Conservation (phyloP, 2,797 vertebrate genomes). For the Calcarius lapponicus region DNA sequence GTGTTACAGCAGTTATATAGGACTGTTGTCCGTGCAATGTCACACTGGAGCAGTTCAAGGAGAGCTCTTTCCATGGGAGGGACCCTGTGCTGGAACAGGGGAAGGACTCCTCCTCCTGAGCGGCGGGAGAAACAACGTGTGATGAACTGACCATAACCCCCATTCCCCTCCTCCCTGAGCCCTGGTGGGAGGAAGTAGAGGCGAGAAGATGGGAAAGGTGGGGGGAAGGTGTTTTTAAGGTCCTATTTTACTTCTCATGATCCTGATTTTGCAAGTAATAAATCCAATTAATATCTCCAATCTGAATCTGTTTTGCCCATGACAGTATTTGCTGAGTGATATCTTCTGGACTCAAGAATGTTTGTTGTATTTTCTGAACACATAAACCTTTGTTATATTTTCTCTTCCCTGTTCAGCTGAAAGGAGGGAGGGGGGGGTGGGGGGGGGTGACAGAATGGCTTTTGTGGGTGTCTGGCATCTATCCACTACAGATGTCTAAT, state of each 20-base stretch:
- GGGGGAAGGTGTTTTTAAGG: neutral
- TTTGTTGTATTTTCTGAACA: neutral
- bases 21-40: rapidly evolving
- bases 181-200: rapidly evolving
- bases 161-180: neutral
- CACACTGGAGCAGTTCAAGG: neutral
- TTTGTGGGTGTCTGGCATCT: neutral
- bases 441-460: neutral
- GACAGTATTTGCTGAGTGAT: neutral
- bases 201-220: neutral
- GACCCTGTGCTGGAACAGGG: neutral
- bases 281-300: neutral
- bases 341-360: neutral
- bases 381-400: neutral
- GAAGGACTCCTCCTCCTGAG: neutral
- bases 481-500: neutral
- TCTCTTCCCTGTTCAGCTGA: neutral
- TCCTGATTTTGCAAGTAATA: neutral
- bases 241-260: neutral
- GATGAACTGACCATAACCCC: neutral
- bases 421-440: rapidly evolving
- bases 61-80: neutral
- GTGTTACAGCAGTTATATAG: neutral
- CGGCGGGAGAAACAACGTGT: rapidly evolving
- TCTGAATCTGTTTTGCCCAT: neutral